Percentiles rank a stretch among this genome's conserved stretches.
Conservation (phyloP, 2,797 vertebrate genomes). For the Chrysolophus pictus region DNA sequence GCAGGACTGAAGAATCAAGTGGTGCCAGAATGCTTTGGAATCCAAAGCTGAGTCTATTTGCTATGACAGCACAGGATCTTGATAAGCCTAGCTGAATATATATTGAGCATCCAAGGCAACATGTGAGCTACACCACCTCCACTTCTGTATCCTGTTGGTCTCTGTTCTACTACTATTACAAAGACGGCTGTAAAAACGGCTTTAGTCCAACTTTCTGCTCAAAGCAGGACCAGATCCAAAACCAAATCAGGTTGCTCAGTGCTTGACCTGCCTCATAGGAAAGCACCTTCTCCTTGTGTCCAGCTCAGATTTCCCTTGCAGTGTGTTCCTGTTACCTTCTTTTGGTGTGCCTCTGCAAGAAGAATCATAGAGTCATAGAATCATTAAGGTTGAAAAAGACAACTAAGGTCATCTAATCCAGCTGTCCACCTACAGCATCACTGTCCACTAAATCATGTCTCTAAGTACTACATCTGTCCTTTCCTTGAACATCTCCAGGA, state of each 20-base stretch:
- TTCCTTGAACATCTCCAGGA: no score
- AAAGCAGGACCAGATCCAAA: not conserved
- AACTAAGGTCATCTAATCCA: no score
- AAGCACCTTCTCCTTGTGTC: not conserved
- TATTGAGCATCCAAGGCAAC: not conserved
- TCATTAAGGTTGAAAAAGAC: no score
- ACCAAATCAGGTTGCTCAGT: not conserved
- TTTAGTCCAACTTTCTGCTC: not conserved
- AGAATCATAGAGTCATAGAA: not conserved
- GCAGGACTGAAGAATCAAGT: not conserved
- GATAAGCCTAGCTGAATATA: not conserved
- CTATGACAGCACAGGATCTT: not conserved
- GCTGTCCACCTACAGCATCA: no score
- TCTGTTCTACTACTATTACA: accelerated
- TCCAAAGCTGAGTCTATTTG: not conserved
- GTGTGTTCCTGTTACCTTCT: not conserved
- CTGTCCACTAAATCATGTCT: no score
- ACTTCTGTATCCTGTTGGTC: not conserved
- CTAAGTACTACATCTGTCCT: no score
- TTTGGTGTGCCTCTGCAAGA: not conserved
- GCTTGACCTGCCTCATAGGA: not conserved
- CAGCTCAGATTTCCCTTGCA: not conserved
- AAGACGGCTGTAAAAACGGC: not conserved
- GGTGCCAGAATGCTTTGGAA: not conserved
- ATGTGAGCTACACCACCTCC: not conserved